Base-by-base conservation (phyloP, 2,888 invertebrate genomes). In the Xiphydria camelus region DNA sequence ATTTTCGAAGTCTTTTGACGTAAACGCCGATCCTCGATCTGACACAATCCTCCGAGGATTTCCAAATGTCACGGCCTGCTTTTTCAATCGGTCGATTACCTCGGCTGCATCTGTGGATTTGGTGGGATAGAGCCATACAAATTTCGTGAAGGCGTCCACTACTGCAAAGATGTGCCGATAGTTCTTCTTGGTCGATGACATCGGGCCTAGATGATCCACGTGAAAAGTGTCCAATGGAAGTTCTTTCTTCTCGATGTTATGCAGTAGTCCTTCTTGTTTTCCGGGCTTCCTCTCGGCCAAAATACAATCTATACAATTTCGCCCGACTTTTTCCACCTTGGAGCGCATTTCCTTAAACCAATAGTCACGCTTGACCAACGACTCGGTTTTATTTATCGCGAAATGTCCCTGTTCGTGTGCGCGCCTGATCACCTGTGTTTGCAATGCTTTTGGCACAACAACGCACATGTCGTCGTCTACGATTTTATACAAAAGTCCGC, bases 161-260 rank as follows among this genome's bases (percentile, higher is more conserved):
- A 53, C 48, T n/a, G 36, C 46, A 12, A 50, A 43, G 6, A 45
- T 36, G 12, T 47, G 33, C 3, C 25, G 21, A 17, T 45, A 50
- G 2, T 15, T 33, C 14, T 50, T 45, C 25, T 40, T 46, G 7
- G 47, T 52, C 4, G 47, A 23, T 3, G 41, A 19, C 12, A 54
- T 15, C n/a, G 54, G 48, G 4, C 53, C 47, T 10, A 53, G 32
- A 46, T 51, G 47, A 22, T 49, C 49, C 4, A 51, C 20, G 20
- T 47, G 49, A 29, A 32, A 53, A 2, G 45, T 51, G 14, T 48
- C 41, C 4, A 55, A 22, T 2, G 50, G 46, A 1, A 22, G 6
- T 9, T 41, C 40, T 9, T 41, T 43, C 21, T 50, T 55, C 1
- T 40, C 34, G 2, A 50, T 45, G 3, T 45, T 18, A 39, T 45